Evolutionary conservation across 2,797 vertebrate species (phyloP), one percentile per base, ranked within the genome.

Genomic region (Graptemys geographica): DNA sequence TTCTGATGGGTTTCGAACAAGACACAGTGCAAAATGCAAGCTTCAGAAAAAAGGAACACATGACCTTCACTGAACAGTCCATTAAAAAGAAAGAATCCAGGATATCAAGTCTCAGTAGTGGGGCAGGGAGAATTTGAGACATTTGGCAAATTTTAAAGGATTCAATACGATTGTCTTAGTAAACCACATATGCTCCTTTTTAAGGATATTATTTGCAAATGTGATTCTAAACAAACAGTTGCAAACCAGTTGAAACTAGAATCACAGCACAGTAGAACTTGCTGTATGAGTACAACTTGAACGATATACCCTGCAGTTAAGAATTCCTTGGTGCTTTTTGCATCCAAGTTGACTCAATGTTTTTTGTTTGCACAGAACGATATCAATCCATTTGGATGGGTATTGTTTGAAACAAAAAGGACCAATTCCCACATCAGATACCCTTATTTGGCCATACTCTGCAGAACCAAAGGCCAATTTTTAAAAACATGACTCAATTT

Each of bases 361-460:
- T 91, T 47, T 94, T 96, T 93, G 87, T 88, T 92, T 90, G 84
- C 76, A 86, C 85, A 94, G 95, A 96, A 97, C 92, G 89, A 88
- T 91, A 90, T 96, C 88, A 96, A 96, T 94, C 92, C 83, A 90
- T 91, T 81, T 84, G 69, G 86, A 81, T 27, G 85, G 92, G 96
- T 82, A 94, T 90, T 79, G 90, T 90, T 94, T 95, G 89, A 96
- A 96, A 80, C 47, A 87, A 84, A 81, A 93, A 92, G 9, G 28
- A 83, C 89, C 19, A 21, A 23, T 72, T 72, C 21, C 92, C 62
- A 79, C 52, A 13, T 89, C 93, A 94, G 86, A 96, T 96, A 96
- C 95, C 96, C 97, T 96, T 96, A 97, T 97, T 97, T 97, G 96
- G 96, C 96, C 94, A 94, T 95, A 93, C 52, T 92, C 74, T 92